Evolutionary conservation across 2,888 invertebrate genomes (phyloP).

Genomic region (Exephanes ischioxanthus): DNA sequence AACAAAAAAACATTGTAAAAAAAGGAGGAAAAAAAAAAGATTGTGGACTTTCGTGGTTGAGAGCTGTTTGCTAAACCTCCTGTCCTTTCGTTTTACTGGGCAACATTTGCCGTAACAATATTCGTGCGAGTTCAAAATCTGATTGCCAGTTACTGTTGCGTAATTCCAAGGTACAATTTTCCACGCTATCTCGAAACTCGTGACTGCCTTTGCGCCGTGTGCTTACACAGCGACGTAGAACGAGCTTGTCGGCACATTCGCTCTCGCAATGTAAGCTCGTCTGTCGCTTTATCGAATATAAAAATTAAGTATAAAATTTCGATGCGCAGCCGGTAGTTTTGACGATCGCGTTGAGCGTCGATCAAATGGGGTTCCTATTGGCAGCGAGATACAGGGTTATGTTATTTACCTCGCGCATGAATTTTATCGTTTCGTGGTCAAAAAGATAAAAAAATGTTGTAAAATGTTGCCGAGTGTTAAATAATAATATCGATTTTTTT

Average conservation of each 20-base stretch:
- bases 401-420: not conserved
- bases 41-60: not conserved
- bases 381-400: not conserved
- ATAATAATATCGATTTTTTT: not conserved
- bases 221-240: constrained; percentile 3
- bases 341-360: not conserved
- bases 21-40: not conserved
- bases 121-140: constrained; percentile 3
- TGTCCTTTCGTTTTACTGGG: not conserved
- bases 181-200: constrained; percentile 58
- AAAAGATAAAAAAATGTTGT: no score
- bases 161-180: constrained; percentile 58
- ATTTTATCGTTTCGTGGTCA: no score
- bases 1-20: not conserved
- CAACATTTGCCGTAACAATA: constrained; percentile 18
- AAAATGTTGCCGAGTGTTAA: no score
- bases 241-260: constrained; percentile 1
- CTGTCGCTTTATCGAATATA: constrained; percentile 19
- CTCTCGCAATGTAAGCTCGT: not conserved
- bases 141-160: constrained; percentile 42
- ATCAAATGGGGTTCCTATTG: not conserved
- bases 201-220: constrained; percentile 37
- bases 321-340: not conserved
- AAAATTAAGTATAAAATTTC: not conserved
- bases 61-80: not conserved